phyloP scores from a whole-genome alignment of 30 jellyfish, hydroid and myxozoan species.

The Cassiopea xamachana region DNA sequence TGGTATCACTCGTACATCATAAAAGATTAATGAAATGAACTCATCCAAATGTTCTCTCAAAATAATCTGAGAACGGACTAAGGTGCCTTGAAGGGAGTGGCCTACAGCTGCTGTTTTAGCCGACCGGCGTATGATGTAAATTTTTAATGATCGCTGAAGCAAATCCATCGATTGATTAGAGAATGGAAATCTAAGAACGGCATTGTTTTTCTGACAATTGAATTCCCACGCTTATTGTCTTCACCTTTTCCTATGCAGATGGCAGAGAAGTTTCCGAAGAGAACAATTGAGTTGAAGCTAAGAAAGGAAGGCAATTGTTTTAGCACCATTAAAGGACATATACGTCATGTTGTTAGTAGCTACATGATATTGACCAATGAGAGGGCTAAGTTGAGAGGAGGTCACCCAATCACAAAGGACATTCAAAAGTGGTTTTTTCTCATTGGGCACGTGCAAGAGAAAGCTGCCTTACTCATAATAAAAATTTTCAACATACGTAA shows the following conservation, averaged over 20 bases:
- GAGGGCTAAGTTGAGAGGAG: constrained; percentile 23
- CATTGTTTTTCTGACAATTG: constrained; percentile 65
- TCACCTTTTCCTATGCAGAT: constrained; percentile 64
- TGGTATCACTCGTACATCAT: constrained; percentile 31
- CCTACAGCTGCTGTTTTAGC: constrained; percentile 56
- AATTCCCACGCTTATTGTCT: constrained; percentile 82
- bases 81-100: constrained; percentile 21
- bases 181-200: constrained; percentile 54
- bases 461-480: constrained; percentile 81
- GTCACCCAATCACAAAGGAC: constrained; percentile 67
- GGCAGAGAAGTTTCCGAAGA: constrained; percentile 32
- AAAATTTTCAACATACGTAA: constrained; percentile 81
- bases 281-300: constrained; percentile 48
- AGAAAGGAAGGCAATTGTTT: constrained; percentile 6
- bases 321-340: constrained; percentile 75
- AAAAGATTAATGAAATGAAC: constrained; percentile 29
- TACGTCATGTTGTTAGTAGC: constrained; percentile 77
- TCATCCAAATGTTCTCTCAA: constrained; percentile 25
- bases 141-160: constrained; percentile 72
- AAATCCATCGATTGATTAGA: constrained; percentile 54
- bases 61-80: constrained; percentile 36
- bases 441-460: constrained; percentile 78
- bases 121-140: constrained; percentile 30
- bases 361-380: constrained; percentile 71
- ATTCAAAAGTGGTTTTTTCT: constrained; percentile 67